A percentile compares a stretch with the other conserved stretches of the same genome.
Conservation (phyloP, 2,888 invertebrate species). For the Erebia epiphron region DNA sequence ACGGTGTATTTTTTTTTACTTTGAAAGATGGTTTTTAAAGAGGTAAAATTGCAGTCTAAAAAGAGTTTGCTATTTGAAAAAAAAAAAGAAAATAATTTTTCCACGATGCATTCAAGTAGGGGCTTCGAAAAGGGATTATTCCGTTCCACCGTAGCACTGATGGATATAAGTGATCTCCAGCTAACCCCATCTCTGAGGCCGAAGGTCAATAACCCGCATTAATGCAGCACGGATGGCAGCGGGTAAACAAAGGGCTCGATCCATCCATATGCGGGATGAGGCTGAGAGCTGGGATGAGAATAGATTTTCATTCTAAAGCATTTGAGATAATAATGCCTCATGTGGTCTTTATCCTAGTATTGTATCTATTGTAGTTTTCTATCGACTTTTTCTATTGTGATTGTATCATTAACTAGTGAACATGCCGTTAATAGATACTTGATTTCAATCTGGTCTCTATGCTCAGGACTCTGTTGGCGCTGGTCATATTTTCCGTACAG, state of each 20-base stretch:
- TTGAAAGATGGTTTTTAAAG: background rate
- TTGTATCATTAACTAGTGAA: no score
- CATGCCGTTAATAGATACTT: no score
- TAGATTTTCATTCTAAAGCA: constrained; percentile 31
- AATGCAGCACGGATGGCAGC: constrained; percentile 46
- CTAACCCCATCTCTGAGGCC: constrained; percentile 30
- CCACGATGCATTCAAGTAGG: constrained; percentile 4
- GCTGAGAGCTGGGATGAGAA: constrained; percentile 25
- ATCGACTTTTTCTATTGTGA: background rate
- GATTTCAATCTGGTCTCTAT: no score
- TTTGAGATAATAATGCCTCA: constrained; percentile 17
- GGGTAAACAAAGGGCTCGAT: constrained; percentile 50
- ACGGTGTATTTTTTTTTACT: no score
- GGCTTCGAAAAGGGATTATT: constrained; percentile 1
- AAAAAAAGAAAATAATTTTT: background rate
- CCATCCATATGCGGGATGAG: constrained; percentile 28
- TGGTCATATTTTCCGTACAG: no score
- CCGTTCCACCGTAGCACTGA: background rate
- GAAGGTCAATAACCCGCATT: constrained; percentile 40
- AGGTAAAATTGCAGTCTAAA: background rate
- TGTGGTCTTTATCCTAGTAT: background rate
- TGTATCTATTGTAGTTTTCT: background rate
- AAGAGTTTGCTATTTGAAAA: background rate
- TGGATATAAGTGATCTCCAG: constrained; percentile 20
- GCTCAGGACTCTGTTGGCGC: no score